Evolutionary conservation across 2,113 vertebrate species (phyloP), one percentile per base, ranked within the genome.

Genomic region (Chlorodrepanis virens): DNA sequence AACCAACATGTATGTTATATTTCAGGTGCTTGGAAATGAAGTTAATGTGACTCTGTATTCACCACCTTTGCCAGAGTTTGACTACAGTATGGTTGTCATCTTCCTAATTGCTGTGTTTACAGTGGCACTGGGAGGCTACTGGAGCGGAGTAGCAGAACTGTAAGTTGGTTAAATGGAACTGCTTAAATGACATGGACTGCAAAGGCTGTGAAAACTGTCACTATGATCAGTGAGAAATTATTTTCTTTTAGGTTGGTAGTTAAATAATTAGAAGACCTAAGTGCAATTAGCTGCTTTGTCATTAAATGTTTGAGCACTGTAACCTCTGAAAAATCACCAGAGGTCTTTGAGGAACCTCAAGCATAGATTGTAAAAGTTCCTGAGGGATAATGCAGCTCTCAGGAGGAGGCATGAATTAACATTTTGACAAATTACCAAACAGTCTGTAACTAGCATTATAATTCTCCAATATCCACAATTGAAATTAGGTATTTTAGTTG

Each of bases 141-240:
- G 99, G 99, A 99, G 99, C 1, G 99, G 99, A 39, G 96, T 98
- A 3, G 98, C 98, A 95, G 99, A 99, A 95, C 97, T 98, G 98
- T 98, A 96, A 98, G 98, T 98, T 83, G 83, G 54, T 64, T 86
- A 86, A 87, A 90, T 2, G 3, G 44, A 86, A n/a, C 33, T 53
- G 47, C 39, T 77, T 93, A 63, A 69, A n/a, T 83, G 49, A 42
- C 3, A 3, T 52, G 42, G 18, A 25, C 29, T 90, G n/a, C 37
- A 75, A 21, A n/a, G 79, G 23, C 61, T 67, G 47, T 86, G 37
- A n/a, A 80, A 75, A n/a, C 17, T 69, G 59, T 52, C 18, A 31
- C 42, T 81, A 1, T n/a, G n/a, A 39, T 86, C 59, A 63, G 39
- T 37, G 25, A 75, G 69, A 83, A 86, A 53, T 60, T 19, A 37